These are phyloP conservation scores for Meta bourneti DNA, from an alignment of 2,888 invertebrate species.

Conservation along the genomic window DNA sequence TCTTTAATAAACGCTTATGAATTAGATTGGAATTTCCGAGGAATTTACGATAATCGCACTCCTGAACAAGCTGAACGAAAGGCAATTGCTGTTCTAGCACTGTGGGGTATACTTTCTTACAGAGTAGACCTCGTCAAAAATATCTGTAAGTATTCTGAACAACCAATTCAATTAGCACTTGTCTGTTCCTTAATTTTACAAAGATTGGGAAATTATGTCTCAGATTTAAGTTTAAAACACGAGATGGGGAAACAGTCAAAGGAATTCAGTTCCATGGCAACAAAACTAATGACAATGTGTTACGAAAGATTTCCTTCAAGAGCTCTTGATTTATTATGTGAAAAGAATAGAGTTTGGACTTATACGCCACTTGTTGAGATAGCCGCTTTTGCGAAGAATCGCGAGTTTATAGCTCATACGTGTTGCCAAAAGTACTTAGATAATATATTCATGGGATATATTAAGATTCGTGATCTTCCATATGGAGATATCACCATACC, in stretches of 20 bases:
- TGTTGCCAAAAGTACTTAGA: constrained; percentile 82
- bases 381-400: constrained; percentile 80
- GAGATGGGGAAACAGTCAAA: constrained; percentile 77
- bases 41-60: constrained; percentile 75
- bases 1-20: constrained; percentile 80
- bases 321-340: constrained; percentile 80
- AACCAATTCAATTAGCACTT: constrained; percentile 78
- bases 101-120: constrained; percentile 79
- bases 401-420: constrained; percentile 82
- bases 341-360: constrained; percentile 80
- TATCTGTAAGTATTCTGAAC: constrained; percentile 78
- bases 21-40: constrained; percentile 79
- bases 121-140: constrained; percentile 77
- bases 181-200: constrained; percentile 78
- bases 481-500: constrained; percentile 80
- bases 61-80: constrained; percentile 77
- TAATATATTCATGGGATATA: constrained; percentile 80
- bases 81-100: constrained; percentile 77
- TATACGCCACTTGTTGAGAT: constrained; percentile 81
- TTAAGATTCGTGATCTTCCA: constrained; percentile 80
- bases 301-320: constrained; percentile 79
- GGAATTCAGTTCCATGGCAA: constrained; percentile 78
- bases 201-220: constrained; percentile 77
- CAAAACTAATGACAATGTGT: constrained; percentile 80
- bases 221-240: constrained; percentile 77